A percentile compares a stretch with the other conserved stretches of the same genome.
These are phyloP conservation scores for Sus cebifrons DNA, from an alignment of 2,797 vertebrate species.

Conservation along the genomic window DNA sequence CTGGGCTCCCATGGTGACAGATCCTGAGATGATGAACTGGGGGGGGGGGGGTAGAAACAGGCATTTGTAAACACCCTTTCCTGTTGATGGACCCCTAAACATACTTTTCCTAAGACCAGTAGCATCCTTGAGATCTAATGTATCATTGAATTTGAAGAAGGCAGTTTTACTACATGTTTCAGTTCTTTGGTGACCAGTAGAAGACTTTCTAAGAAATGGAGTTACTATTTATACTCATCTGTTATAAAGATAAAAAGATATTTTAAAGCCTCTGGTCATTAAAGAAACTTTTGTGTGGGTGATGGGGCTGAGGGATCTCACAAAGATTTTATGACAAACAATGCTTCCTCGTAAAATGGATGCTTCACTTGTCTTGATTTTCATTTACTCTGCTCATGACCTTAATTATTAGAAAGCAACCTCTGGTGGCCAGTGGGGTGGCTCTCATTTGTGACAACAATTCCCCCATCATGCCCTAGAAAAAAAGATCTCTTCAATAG, in stretches of 20 bases:
- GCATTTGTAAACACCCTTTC: neutral
- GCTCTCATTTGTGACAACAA: neutral
- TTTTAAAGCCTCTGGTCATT: neutral
- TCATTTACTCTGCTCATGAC: neutral
- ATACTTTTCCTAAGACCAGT: neutral
- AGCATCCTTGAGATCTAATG: neutral
- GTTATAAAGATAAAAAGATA: neutral
- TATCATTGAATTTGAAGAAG: neutral
- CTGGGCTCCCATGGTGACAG: neutral
- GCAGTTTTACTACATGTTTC: neutral
- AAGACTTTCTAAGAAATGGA: neutral
- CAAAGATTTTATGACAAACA: neutral
- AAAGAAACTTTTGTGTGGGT: neutral
- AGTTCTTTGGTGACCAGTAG: neutral
- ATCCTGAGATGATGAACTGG: conserved; percentile 67
- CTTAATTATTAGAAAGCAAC: neutral
- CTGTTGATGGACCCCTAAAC: neutral
- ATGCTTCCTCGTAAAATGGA: too few species aligned
- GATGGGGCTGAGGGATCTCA: neutral
- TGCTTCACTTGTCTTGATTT: neutral
- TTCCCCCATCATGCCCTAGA: neutral
- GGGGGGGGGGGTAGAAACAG: conserved; percentile 39
- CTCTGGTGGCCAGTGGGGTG: too few species aligned
- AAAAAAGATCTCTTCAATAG: neutral
- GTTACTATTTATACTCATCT: neutral